These are phyloP conservation scores for Arctia plantaginis DNA, from an alignment of 2,888 invertebrate genomes.

Conservation along the genomic window DNA sequence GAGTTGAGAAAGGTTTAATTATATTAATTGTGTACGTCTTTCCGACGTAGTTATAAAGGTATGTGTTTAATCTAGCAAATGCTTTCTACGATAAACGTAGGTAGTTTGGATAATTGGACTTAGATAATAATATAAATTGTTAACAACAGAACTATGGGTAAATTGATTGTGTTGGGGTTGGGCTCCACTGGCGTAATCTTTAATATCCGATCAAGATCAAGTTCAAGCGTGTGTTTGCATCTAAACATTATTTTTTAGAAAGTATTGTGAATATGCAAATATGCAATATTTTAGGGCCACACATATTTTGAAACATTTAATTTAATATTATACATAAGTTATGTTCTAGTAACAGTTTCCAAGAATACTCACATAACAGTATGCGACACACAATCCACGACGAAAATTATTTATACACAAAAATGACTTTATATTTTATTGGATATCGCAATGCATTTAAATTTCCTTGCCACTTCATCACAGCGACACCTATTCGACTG, in stretches of 20 bases:
- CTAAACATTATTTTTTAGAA: background rate
- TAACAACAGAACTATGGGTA: background rate
- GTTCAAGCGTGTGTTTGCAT: background rate
- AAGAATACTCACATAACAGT: conserved; percentile 1
- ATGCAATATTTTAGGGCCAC: background rate
- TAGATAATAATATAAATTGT: background rate
- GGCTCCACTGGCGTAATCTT: background rate
- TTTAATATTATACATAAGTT: background rate
- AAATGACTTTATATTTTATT: conserved; percentile 34
- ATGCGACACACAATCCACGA: conserved; percentile 12
- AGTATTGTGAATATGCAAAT: background rate
- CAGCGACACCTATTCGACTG: background rate
- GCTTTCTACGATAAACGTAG: background rate
- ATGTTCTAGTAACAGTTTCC: background rate
- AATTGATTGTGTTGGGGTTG: background rate
- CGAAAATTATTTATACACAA: conserved; percentile 22
- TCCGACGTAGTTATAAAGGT: conserved; percentile 21
- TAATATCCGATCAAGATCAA: background rate
- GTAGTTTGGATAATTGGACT: background rate
- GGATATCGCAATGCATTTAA: conserved; percentile 39
- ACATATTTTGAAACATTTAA: background rate
- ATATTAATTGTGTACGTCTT: conserved; percentile 40
- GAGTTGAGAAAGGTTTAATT: conserved; percentile 49
- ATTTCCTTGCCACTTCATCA: conserved; percentile 18
- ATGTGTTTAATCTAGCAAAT: conserved; percentile 13